Percentiles rank a stretch among this genome's conserved stretches.
These are phyloP conservation scores for Henicopernis longicauda DNA, from an alignment of 2,113 vertebrate species.

Conservation along the genomic window DNA sequence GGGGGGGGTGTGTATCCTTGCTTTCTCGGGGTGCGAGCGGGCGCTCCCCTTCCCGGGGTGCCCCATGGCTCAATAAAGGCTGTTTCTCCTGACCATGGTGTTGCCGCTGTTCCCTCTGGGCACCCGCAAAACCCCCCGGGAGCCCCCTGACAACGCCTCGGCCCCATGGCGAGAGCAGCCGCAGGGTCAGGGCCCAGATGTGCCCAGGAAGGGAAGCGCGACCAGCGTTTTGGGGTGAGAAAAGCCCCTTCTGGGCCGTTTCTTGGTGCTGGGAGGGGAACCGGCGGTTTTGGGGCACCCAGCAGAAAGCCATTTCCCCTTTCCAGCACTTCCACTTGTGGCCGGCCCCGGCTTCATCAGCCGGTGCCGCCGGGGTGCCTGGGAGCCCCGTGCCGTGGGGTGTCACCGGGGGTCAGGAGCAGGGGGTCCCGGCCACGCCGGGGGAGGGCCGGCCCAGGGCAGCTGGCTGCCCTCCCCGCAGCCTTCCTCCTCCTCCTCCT, in stretches of 20 bases:
- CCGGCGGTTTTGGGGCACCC: neutral
- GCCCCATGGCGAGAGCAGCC: neutral
- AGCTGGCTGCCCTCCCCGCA: neutral
- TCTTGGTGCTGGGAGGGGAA: neutral
- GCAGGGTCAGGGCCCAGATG: neutral
- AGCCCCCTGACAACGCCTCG: neutral
- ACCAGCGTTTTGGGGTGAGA: neutral
- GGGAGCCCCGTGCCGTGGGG: neutral
- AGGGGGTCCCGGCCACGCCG: fast-evolving
- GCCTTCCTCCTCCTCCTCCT: neutral
- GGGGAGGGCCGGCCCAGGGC: neutral
- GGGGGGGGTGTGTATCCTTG: neutral
- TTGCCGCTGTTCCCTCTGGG: neutral
- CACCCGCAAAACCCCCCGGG: neutral
- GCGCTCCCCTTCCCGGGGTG: neutral
- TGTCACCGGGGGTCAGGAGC: neutral
- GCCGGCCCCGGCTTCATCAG: neutral
- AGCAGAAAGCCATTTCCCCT: neutral
- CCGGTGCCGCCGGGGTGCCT: no score
- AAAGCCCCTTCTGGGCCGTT: no score
- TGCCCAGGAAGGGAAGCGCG: neutral
- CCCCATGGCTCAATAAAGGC: neutral
- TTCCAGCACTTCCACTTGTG: fast-evolving
- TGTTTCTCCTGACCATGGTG: neutral
- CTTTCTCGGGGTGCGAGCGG: neutral